Evolutionary conservation across 2,113 vertebrate genomes (phyloP), one percentile per base, ranked within the genome.

Genomic region (Spheniscus mendiculus): DNA sequence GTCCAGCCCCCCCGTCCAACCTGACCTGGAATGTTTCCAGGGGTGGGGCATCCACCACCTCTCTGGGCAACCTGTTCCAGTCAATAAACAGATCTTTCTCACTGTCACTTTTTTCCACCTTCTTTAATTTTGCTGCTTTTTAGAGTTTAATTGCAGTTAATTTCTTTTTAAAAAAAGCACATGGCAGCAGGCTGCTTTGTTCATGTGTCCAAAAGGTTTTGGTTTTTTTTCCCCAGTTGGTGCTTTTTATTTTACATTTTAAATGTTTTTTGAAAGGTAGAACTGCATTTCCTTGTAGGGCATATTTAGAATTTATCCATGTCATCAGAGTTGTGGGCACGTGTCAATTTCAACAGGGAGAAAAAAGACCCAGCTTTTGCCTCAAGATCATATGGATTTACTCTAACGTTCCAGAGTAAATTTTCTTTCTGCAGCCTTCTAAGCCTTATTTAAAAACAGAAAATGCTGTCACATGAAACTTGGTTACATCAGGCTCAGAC

Each of bases 141-240:
- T 47, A 74, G 58, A 73, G 29, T 92, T 62, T 82, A 59, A 58
- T 61, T 63, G 22, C 67, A 76, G 66, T 34, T 86, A 13, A 27
- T 55, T 76, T 25, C 4, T 83, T 67, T 74, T 44, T 42, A 11
- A 70, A 36, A 36, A 49, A 76, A 77, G 18, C 8, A 30, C 1
- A 0, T 2, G 4, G 30, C 29, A 66, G 13, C 20, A 66, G 47
- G 29, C 15, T 38, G 10, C n/a, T n/a, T n/a, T n/a, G n/a, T n/a
- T n/a, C n/a, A n/a, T 25, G 40, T 53, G 36, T 72, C 32, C 20
- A 85, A 9, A 72, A 71, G 6, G 30, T 25, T 63, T 26, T 11
- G 3, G 5, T 10, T 38, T 30, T 40, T 56, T 50, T 22, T 5
- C 52, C 52, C 52, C 20, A 30, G 10, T 49, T 72, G 22, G n/a